phyloP scores from a whole-genome alignment of 2,797 vertebrate species.

The Nothura maculosa region DNA sequence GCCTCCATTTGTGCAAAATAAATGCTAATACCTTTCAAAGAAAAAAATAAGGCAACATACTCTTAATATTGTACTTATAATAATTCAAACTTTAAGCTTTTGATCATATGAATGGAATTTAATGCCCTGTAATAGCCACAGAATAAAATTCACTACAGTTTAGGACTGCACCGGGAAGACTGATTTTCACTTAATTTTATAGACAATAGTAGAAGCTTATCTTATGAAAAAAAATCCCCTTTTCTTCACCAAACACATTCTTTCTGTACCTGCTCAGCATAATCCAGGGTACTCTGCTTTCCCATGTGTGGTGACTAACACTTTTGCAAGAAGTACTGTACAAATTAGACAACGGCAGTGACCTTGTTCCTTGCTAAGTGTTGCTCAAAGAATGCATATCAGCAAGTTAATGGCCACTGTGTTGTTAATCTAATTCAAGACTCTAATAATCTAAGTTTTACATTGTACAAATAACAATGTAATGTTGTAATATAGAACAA shows the following conservation, averaged over 20 bases:
- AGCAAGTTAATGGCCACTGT: neutral
- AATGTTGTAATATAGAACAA: neutral
- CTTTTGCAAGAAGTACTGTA: neutral
- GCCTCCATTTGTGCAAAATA: neutral
- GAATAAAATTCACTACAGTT: neutral
- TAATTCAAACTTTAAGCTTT: neutral
- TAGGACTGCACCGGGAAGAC: neutral
- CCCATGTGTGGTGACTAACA: fast-evolving
- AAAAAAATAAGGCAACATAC: neutral
- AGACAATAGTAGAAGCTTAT: neutral
- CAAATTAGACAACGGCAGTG: neutral
- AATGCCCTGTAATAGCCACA: neutral
- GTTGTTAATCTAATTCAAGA: neutral
- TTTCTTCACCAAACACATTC: neutral
- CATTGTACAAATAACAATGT: neutral
- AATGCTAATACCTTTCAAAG: neutral
- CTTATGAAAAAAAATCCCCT: neutral
- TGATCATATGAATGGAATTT: neutral
- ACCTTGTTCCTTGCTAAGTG: neutral
- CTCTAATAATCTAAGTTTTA: neutral
- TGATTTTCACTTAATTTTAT: neutral
- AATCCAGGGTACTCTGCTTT: neutral
- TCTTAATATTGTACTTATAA: neutral
- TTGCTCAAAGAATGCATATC: neutral
- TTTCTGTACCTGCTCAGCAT: neutral